Evolutionary conservation across 1,140 invertebrate genomes (phyloP).

Genomic region (Lycorma delicatula): DNA sequence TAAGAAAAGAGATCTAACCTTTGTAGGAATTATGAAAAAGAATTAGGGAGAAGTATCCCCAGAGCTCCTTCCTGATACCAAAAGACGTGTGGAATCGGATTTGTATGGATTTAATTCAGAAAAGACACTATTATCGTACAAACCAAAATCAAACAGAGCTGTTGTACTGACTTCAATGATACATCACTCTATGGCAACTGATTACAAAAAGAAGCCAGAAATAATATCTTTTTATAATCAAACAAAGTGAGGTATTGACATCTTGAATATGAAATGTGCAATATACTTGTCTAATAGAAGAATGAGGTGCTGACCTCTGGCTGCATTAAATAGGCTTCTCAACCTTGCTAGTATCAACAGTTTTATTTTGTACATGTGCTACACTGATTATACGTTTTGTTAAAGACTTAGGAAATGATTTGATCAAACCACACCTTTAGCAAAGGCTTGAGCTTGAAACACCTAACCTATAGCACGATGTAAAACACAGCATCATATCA

Average conservation of each 20-base stretch:
- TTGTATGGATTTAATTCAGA: not conserved
- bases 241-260: constrained; percentile 41
- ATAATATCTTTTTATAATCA: constrained; percentile 36
- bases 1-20: constrained; percentile 31
- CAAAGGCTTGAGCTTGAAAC: no score
- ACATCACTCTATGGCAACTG: constrained; percentile 22
- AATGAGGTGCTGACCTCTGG: constrained; percentile 1
- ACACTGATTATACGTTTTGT: not conserved
- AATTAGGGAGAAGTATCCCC: not conserved
- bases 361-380: not conserved
- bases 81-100: not conserved
- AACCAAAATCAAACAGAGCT: no score
- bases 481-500: no score
- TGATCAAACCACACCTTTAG: no score
- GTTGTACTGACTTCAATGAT: constrained; percentile 22
- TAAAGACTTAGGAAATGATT: not conserved
- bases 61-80: not conserved
- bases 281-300: not conserved
- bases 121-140: not conserved
- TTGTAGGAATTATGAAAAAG: constrained; percentile 39
- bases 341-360: not conserved
- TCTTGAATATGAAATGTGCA: constrained; percentile 29
- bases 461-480: no score
- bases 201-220: constrained; percentile 31
- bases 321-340: not conserved